Evolutionary conservation across 1,140 invertebrate species (phyloP).

Genomic region (Leptinotarsa defecta): DNA sequence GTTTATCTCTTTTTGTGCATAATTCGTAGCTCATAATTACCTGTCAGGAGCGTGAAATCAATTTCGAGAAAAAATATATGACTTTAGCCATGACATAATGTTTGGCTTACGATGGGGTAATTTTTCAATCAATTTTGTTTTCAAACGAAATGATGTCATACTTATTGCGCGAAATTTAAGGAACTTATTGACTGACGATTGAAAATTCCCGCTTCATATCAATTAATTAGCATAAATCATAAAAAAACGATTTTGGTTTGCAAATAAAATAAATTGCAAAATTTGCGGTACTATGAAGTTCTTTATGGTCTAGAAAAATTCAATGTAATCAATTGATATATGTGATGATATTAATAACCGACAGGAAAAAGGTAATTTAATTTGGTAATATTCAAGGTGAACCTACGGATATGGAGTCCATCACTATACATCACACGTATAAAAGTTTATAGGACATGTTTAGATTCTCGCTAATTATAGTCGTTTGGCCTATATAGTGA

Average conservation of each 20-base stretch:
- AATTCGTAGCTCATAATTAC: not conserved
- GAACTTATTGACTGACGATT: not conserved
- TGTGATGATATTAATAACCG: not conserved
- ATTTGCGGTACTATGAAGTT: too few species aligned
- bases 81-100: not conserved
- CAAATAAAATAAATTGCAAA: too few species aligned
- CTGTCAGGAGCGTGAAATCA: not conserved
- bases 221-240: not conserved
- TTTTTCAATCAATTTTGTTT: not conserved
- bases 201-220: not conserved
- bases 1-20: not conserved
- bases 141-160: constrained; percentile 8
- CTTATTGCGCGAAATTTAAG: not conserved
- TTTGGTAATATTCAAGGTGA: not conserved
- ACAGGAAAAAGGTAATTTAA: not conserved
- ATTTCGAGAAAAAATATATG: not conserved
- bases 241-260: too few species aligned
- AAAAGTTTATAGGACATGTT: not conserved
- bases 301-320: too few species aligned
- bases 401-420: not conserved
- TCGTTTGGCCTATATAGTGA: too few species aligned
- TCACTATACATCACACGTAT: not conserved
- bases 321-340: not conserved
- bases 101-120: not conserved
- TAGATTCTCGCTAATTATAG: too few species aligned